Conservation (phyloP, 2,888 invertebrate species). For the Lepetodrilus schrolli region DNA sequence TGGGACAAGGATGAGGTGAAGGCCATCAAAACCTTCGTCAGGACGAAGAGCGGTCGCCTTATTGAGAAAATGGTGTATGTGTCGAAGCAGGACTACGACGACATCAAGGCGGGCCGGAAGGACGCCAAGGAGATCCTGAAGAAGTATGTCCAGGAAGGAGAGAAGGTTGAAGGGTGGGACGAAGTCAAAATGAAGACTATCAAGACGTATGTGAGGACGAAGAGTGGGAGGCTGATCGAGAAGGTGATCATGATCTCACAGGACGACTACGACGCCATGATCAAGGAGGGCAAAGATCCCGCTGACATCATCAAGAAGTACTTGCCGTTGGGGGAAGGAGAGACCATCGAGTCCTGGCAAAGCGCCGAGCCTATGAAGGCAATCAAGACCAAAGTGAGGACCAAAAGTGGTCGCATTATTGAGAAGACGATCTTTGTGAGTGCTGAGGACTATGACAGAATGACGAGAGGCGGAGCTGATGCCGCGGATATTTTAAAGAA, state of each 20-base stretch:
- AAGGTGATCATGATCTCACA: slow-evolving; percentile 73
- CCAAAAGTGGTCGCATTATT: slow-evolving; percentile 74
- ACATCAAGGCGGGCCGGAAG: slow-evolving; percentile 66
- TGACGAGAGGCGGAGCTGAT: slow-evolving; percentile 68
- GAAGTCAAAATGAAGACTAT: slow-evolving; percentile 73
- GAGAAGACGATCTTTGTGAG: slow-evolving; percentile 73
- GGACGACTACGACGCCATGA: slow-evolving; percentile 72
- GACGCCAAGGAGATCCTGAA: slow-evolving; percentile 67
- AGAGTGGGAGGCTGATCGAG: slow-evolving; percentile 73
- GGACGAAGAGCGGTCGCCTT: slow-evolving; percentile 73
- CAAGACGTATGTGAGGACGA: slow-evolving; percentile 73
- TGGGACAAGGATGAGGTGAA: slow-evolving; percentile 74
- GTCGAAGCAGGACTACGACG: slow-evolving; percentile 72
- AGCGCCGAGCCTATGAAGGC: slow-evolving; percentile 72
- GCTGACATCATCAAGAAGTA: slow-evolving; percentile 70
- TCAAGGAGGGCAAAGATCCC: slow-evolving; percentile 67
- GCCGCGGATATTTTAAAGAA: slow-evolving; percentile 68
- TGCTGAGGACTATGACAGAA: slow-evolving; percentile 72
- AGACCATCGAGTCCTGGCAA: slow-evolving; percentile 70
- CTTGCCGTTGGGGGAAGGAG: slow-evolving; percentile 68
- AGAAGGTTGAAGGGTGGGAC: slow-evolving; percentile 72
- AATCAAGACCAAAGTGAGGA: slow-evolving; percentile 68
- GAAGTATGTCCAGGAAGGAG: slow-evolving; percentile 68
- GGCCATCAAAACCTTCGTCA: slow-evolving; percentile 71
- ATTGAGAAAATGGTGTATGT: slow-evolving; percentile 72